Evolutionary conservation across 2,888 invertebrate species (phyloP).

Genomic region (Apeira syringaria): DNA sequence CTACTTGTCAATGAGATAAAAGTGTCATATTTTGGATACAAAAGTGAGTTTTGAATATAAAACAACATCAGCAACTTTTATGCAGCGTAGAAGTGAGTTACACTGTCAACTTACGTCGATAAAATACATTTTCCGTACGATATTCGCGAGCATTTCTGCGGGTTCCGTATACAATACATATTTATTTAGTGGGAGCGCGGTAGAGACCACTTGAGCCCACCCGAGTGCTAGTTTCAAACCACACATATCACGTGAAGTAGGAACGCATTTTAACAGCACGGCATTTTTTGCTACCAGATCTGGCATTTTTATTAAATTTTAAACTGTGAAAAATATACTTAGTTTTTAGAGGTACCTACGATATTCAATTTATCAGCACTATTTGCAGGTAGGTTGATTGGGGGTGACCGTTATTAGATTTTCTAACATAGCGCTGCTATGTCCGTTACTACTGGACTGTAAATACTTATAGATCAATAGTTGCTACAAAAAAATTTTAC

Average conservation of each 20-base stretch:
- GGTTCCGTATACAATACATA: constrained; percentile 42
- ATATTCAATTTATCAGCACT: no score
- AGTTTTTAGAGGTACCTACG: no score
- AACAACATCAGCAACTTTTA: no score
- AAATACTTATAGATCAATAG: no score
- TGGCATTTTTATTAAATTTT: neutral
- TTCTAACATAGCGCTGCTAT: no score
- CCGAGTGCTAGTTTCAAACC: constrained; percentile 38
- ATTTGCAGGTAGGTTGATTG: no score
- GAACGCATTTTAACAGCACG: constrained; percentile 36
- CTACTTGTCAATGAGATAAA: no score
- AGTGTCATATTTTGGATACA: no score
- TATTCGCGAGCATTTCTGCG: constrained; percentile 33
- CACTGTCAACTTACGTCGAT: constrained; percentile 22
- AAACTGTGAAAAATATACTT: no score
- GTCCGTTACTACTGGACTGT: no score
- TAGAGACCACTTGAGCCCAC: constrained; percentile 44
- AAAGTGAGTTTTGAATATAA: neutral
- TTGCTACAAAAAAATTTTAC: no score
- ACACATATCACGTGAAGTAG: constrained; percentile 39
- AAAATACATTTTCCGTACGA: constrained; percentile 31
- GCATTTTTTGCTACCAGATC: constrained; percentile 24
- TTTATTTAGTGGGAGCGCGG: constrained; percentile 44
- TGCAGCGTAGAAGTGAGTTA: constrained; percentile 17
- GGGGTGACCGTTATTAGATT: no score